These are phyloP conservation scores for Rhincodon typus DNA, from an alignment of 2,797 vertebrate genomes.

Conservation along the genomic window DNA sequence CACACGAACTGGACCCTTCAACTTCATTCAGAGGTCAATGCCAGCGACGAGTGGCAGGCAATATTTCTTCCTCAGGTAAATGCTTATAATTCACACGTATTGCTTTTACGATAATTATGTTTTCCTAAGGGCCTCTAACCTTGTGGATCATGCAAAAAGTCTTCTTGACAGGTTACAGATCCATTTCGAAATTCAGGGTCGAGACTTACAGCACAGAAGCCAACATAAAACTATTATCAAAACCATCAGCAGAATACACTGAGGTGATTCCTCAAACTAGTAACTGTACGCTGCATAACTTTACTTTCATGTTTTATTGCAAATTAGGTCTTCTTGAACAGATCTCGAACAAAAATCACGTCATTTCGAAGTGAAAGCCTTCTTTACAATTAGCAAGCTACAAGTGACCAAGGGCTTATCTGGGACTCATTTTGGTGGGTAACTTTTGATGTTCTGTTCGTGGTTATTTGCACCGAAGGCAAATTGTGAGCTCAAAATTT, in stretches of 20 bases:
- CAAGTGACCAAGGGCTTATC: not conserved
- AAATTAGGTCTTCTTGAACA: not conserved
- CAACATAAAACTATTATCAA: not conserved
- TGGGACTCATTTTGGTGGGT: not conserved
- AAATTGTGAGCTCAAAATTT: not conserved
- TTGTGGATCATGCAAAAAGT: not conserved
- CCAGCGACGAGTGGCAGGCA: not conserved
- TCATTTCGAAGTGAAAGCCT: not conserved
- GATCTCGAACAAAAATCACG: not conserved
- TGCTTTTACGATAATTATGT: not conserved
- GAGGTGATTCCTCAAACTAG: not conserved
- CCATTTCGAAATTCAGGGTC: not conserved
- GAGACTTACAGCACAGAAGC: not conserved
- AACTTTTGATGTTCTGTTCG: not conserved
- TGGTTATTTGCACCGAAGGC: not conserved
- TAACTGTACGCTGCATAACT: not conserved
- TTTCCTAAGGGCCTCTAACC: not conserved
- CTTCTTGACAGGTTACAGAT: not conserved
- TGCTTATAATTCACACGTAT: not conserved
- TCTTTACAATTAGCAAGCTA: not conserved
- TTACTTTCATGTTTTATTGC: not conserved
- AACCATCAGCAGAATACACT: not conserved
- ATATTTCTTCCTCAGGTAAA: not conserved
- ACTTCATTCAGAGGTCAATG: not conserved
- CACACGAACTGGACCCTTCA: not conserved